Percentiles rank a stretch among this genome's conserved stretches.
Conservation (phyloP, 2,888 invertebrate genomes). For the Rosalia funebris region DNA sequence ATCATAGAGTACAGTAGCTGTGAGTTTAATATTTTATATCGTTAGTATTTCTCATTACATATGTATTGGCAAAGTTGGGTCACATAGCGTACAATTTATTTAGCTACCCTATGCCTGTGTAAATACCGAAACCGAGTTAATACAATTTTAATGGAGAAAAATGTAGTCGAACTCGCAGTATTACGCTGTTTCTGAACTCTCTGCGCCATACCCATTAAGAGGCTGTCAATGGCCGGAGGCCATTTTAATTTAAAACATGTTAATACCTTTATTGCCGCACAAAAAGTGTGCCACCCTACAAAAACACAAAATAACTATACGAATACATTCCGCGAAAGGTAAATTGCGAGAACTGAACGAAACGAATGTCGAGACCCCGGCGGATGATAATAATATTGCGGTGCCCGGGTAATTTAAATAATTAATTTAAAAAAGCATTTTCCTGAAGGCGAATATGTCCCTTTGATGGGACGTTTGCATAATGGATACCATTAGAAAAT, state of each 20-base stretch:
- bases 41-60: too few relatives aligned
- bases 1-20: too few relatives aligned
- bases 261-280: conserved; percentile 5
- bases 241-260: conserved; percentile 6
- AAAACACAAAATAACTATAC: conserved; percentile 16
- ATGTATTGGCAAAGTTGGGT: too few relatives aligned
- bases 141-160: conserved; percentile 5
- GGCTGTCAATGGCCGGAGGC: not conserved
- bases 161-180: not conserved
- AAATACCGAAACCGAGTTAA: not conserved
- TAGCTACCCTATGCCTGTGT: not conserved
- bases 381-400: conserved; percentile 11
- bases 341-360: conserved; percentile 6
- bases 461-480: conserved; percentile 5
- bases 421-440: conserved; percentile 21
- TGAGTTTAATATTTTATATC: too few relatives aligned
- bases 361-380: conserved; percentile 6
- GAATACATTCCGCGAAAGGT: conserved; percentile 11
- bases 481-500: conserved; percentile 10
- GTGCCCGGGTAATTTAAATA: conserved; percentile 12
- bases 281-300: not conserved
- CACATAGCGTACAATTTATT: not conserved
- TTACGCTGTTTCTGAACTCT: not conserved
- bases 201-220: not conserved
- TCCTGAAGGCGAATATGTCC: conserved; percentile 3